Percentiles rank a stretch among this genome's conserved stretches.
Evolutionary conservation across 1,140 invertebrate species (phyloP).

Genomic region (Drosophila insularis): DNA sequence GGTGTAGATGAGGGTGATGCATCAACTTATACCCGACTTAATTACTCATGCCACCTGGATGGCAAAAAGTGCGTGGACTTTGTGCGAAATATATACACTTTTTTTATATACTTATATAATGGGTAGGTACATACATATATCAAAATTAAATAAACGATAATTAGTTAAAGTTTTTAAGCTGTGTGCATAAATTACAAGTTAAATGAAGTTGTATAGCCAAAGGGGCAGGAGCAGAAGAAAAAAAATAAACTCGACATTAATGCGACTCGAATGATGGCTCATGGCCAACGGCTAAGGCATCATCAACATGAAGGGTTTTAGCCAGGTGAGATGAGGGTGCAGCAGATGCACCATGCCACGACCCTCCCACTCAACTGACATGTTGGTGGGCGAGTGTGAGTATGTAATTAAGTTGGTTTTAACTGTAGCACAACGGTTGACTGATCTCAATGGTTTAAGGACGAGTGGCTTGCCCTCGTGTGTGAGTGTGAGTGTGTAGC

Average conservation of each 20-base stretch:
- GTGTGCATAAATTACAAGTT: constrained; percentile 61
- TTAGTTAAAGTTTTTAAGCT: constrained; percentile 74
- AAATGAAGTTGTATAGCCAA: constrained; percentile 63
- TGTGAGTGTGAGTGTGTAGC: constrained; percentile 68
- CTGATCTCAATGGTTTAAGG: constrained; percentile 37
- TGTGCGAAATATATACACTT: constrained; percentile 4
- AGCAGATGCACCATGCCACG: constrained; percentile 8
- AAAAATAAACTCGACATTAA: constrained; percentile 36
- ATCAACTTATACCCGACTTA: constrained; percentile 62
- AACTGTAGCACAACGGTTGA: constrained; percentile 56
- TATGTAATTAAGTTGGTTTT: constrained; percentile 73
- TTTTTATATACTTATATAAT: not conserved
- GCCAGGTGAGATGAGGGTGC: constrained; percentile 30
- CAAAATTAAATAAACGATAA: constrained; percentile 75
- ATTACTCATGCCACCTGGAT: constrained; percentile 72
- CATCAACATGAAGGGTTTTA: constrained; percentile 5
- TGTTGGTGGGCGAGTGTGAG: constrained; percentile 28
- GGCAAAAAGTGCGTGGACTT: constrained; percentile 51
- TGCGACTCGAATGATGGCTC: constrained; percentile 15
- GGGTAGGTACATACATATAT: not conserved
- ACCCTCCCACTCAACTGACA: too few relatives aligned
- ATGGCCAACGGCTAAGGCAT: constrained; percentile 12
- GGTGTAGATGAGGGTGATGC: constrained; percentile 1
- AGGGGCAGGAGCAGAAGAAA: constrained; percentile 29
- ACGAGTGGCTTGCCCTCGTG: constrained; percentile 20